Base-by-base conservation (phyloP, 35 echinoderm and acorn worm genomes). In the Apostichopus parvimensis region DNA sequence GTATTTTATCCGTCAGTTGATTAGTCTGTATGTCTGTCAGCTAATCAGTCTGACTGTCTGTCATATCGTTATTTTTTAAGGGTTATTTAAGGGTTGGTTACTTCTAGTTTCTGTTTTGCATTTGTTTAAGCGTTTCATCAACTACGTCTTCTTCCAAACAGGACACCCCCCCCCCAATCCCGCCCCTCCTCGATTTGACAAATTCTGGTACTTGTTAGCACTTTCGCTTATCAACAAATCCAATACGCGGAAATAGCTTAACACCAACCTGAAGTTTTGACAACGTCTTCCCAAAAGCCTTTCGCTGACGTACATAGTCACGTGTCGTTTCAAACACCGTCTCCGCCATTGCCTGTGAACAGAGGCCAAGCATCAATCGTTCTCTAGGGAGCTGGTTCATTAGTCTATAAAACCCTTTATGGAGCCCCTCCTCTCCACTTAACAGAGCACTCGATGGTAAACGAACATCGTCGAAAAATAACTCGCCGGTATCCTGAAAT, bases 381-480 rank as follows among this genome's bases (percentile, higher is more conserved):
- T 98, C 96, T 24, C 93, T n/a, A 22, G 96, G 96, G 6, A 98
- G 84, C 55, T 98, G 93, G 5, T 93, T 93, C 96, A 98, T 98
- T 17, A 98, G 83, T 18, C 75, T 80, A 62, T 95, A 98, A 76
- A 98, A 98, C 0, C 96, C 96, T 75, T 93, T 88, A 64, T 95
- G 91, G 3, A 78, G 73, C 73, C 75, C 53, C 52, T 79, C 56
- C 53, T 93, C 89, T 66, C 79, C 78, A 4, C 96, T 93, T 77
- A 98, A 54, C 9, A 98, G 53, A 0, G 93, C 92, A 65, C 73
- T 83, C 18, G 91, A 68, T 60, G 96, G 96, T 9, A 98, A 82
- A 56, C 96, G 91, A 14, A 98, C 96, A 86, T 98, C 96, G 73
- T 98, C 93, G 77, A 98, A 98, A 64, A 95, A 98, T 4, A 98